Conservation (phyloP, 2,888 invertebrate species). For the Schrankia costaestrigalis region DNA sequence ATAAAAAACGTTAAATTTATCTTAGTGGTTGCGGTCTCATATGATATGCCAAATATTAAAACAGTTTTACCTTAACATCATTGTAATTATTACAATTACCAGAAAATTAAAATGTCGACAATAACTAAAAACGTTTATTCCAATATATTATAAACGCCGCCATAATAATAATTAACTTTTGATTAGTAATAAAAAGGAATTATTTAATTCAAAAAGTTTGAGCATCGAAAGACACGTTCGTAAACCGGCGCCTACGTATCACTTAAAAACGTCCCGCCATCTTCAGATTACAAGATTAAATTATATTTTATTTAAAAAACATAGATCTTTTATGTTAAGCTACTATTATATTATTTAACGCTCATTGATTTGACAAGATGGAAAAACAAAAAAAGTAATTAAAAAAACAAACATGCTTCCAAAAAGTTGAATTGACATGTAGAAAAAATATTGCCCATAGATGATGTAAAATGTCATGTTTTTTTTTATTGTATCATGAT, state of each 20-base stretch:
- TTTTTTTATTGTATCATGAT: constrained; percentile 37
- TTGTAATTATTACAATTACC: no score
- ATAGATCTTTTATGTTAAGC: constrained; percentile 51
- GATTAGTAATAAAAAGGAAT: constrained; percentile 16
- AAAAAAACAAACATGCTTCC: constrained; percentile 2
- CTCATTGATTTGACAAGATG: constrained; percentile 43
- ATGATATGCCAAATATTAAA: no score
- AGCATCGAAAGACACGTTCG: constrained; percentile 41
- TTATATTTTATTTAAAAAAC: constrained; percentile 64
- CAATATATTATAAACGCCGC: constrained; percentile 10
- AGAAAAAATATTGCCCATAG: constrained; percentile 16
- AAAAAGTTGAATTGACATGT: constrained; percentile 13
- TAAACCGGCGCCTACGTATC: constrained; percentile 63
- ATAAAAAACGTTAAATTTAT: no score
- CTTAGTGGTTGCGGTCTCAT: no score
- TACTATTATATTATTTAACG: constrained; percentile 59
- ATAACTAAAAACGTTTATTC: neutral
- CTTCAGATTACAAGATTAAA: constrained; percentile 72
- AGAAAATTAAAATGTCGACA: no score
- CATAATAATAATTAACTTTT: constrained; percentile 15
- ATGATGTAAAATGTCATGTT: constrained; percentile 34
- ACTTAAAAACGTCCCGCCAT: constrained; percentile 68
- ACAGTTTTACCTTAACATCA: no score
- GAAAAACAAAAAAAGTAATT: constrained; percentile 12
- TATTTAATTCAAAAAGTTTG: constrained; percentile 42